phyloP scores from a whole-genome alignment of 2,113 vertebrate species.

The Microtus oregoni region DNA sequence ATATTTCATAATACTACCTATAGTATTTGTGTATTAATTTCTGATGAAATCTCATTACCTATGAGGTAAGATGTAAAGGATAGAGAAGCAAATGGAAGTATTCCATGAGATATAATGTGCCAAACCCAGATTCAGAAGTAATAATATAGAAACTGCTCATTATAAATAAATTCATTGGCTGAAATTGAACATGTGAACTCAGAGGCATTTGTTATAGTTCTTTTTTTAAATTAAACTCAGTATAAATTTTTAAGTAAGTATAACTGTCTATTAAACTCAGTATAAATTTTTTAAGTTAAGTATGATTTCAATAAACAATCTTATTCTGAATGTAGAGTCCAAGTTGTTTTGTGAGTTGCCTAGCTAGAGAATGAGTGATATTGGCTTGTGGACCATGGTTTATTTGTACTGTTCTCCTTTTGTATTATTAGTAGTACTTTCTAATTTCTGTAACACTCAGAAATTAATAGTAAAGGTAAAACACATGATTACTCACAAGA shows the following conservation, averaged over 20 bases:
- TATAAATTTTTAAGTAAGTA: not conserved
- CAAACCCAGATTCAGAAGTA: not conserved
- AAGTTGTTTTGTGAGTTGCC: not conserved
- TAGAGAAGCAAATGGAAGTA: not conserved
- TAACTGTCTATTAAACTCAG: not conserved
- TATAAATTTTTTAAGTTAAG: not conserved
- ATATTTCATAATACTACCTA: not conserved
- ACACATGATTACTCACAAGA: not conserved
- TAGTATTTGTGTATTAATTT: not conserved
- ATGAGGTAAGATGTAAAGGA: not conserved
- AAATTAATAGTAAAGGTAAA: not conserved
- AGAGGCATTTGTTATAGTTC: not conserved
- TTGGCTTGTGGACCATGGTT: not conserved
- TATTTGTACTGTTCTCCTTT: not conserved
- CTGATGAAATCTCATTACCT: not conserved
- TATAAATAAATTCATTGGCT: not conserved
- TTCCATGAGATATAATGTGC: not conserved
- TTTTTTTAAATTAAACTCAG: not conserved
- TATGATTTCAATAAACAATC: not conserved
- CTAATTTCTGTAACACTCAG: not conserved
- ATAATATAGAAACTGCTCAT: not conserved
- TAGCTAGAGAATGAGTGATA: not conserved
- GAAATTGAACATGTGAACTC: not conserved
- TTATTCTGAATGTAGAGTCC: not conserved
- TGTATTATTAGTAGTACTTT: not conserved